phyloP scores from a whole-genome alignment of 2,888 invertebrate genomes.

The Synergus gifuensis region DNA sequence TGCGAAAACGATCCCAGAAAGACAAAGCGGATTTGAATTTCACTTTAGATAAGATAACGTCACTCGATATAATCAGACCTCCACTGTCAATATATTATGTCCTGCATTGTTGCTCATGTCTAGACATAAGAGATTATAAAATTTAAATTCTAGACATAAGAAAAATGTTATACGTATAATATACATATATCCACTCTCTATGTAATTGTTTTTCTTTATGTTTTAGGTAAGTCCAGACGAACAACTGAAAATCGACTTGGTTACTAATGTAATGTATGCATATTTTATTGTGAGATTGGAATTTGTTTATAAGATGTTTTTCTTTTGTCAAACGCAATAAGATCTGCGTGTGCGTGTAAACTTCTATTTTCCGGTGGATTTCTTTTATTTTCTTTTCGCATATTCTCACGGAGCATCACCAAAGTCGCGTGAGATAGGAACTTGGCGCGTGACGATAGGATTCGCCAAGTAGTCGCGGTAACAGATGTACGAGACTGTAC shows the following conservation, averaged over 20 bases:
- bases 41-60: slow-evolving; percentile 18
- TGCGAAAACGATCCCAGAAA: slow-evolving; percentile 20
- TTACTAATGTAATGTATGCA: neutral
- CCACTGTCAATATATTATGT: neutral
- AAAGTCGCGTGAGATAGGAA: slow-evolving; percentile 25
- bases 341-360: neutral
- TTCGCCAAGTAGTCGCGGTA: slow-evolving; percentile 18
- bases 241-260: neutral
- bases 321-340: neutral
- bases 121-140: neutral
- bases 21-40: slow-evolving; percentile 40
- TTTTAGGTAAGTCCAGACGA: slow-evolving; percentile 31
- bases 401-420: slow-evolving; percentile 27
- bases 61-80: slow-evolving; percentile 2
- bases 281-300: neutral
- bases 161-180: too few relatives aligned
- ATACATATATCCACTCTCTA: neutral
- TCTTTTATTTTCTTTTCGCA: neutral
- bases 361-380: slow-evolving; percentile 1
- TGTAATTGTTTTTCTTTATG: neutral
- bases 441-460: slow-evolving; percentile 34
- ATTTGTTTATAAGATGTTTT: neutral
- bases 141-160: neutral
- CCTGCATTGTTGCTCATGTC: neutral
- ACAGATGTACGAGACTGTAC: slow-evolving; percentile 12